Base-by-base conservation (phyloP, 2,888 invertebrate species). In the Aleiodes testaceus region DNA sequence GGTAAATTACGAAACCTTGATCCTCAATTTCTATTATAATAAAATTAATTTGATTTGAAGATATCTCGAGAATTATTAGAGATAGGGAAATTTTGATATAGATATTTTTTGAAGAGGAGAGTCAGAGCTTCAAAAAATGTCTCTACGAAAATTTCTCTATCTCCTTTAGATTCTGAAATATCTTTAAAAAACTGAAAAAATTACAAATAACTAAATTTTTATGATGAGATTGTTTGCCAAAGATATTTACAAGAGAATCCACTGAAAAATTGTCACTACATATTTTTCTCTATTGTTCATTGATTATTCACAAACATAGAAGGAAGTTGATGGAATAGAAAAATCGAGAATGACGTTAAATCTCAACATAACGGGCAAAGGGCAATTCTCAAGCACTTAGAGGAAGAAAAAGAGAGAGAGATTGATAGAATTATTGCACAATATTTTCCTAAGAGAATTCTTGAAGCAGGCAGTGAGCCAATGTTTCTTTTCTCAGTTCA, bases 351-450 rank as follows among this genome's bases (percentile, higher is more conserved):
- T 59, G 59, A 59, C 42, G 59, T 36, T 59, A 16, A 9, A 63
- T 63, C 12, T 63, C 75, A 73, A 74, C 70, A 74, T 55, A 65
- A 72, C 76, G 84, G 79, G 74, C 84, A 84, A 84, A 84, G 84
- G 79, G 81, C 84, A 83, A 74, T 70, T 69, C 61, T 42, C 66
- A 66, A 26, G 26, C 61, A 50, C 49, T 59, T 47, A 26, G 18
- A 42, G 36, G 71, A 52, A 42, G 42, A 16, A 12, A 42, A 68
- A 72, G 30, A 20, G 66, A 16, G 30, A 44, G 16, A 50, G 42
- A 55, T 44, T 42, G 26, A 26, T 11, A 36, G 36, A 36, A 67
- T 55, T 66, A 72, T 82, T 81, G 78, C 82, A 81, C 79, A 82
- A 82, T 45, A 76, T 61, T 75, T 66, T 73, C 66, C 16, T 12